Evolutionary conservation across 2,797 vertebrate species (phyloP).

Genomic region (Hypotaenidia philippensis): DNA sequence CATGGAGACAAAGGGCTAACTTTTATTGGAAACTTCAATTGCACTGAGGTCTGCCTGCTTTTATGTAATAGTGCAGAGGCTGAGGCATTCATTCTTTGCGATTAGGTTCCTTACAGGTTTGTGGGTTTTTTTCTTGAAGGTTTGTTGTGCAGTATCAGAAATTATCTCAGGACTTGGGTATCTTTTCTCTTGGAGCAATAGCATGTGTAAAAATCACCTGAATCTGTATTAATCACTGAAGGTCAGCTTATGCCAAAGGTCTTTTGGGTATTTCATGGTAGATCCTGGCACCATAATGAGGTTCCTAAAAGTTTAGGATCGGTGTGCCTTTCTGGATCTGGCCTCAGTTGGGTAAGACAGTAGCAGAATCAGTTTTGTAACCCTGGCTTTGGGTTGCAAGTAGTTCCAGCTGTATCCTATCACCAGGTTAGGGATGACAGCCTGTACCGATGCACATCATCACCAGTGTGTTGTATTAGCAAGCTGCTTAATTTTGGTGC

Average conservation of each 20-base stretch:
- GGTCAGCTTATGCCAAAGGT: background rate
- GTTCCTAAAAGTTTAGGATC: background rate
- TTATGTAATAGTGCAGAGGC: background rate
- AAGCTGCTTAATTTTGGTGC: background rate
- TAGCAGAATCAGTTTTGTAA: background rate
- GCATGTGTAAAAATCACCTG: background rate
- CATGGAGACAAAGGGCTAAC: background rate
- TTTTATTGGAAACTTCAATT: background rate
- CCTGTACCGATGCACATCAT: accelerated
- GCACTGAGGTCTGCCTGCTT: background rate
- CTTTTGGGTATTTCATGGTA: background rate
- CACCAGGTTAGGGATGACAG: background rate
- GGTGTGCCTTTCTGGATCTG: accelerated
- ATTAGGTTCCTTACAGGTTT: background rate
- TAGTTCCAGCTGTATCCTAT: background rate
- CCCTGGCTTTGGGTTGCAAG: background rate
- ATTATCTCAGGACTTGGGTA: background rate
- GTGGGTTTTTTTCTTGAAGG: background rate
- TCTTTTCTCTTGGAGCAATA: background rate
- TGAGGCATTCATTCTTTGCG: accelerated
- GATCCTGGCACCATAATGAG: background rate
- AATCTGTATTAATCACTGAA: background rate
- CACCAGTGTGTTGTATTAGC: background rate
- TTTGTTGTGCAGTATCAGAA: background rate
- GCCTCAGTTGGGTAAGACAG: background rate